A percentile compares a stretch with the other conserved stretches of the same genome.
Conservation (phyloP, 2,888 invertebrate genomes). For the Lepidocyrtoides sp. region DNA sequence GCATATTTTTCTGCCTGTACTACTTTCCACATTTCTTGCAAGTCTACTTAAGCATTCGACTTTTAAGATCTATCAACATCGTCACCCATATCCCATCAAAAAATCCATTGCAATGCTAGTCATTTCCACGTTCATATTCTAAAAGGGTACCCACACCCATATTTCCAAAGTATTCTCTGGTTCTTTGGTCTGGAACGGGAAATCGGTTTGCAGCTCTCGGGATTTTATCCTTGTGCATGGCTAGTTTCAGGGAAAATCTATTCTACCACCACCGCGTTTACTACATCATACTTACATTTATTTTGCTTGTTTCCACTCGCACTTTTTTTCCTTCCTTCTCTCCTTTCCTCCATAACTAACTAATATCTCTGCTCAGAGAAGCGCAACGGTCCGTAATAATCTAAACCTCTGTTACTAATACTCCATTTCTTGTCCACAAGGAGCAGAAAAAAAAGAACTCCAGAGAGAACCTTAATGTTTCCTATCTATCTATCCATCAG, state of each 20-base stretch:
- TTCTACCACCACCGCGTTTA: conserved; percentile 8
- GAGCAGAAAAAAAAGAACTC: conserved; percentile 7
- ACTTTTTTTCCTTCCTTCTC: not conserved
- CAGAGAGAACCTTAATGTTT: conserved; percentile 74
- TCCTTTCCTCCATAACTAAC: conserved; percentile 23
- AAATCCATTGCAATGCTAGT: not conserved
- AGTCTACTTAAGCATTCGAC: too few relatives aligned
- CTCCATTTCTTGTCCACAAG: conserved; percentile 66
- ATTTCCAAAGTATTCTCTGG: too few relatives aligned
- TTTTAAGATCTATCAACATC: too few relatives aligned
- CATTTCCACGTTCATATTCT: not conserved
- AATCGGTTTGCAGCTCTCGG: conserved; percentile 71
- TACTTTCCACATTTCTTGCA: conserved; percentile 50
- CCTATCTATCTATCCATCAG: conserved; percentile 81
- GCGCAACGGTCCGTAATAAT: conserved; percentile 81
- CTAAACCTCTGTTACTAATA: conserved; percentile 80
- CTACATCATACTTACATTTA: conserved; percentile 14
- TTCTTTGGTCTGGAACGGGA: conserved; percentile 60
- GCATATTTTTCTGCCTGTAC: too few relatives aligned
- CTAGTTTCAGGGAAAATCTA: conserved; percentile 53
- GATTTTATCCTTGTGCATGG: conserved; percentile 56
- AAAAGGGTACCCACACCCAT: too few relatives aligned
- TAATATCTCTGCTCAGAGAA: conserved; percentile 63
- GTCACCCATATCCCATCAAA: not conserved
- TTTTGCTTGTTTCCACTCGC: not conserved